These are phyloP conservation scores for Thalpophila matura DNA, from an alignment of 2,888 invertebrate species.

Conservation along the genomic window DNA sequence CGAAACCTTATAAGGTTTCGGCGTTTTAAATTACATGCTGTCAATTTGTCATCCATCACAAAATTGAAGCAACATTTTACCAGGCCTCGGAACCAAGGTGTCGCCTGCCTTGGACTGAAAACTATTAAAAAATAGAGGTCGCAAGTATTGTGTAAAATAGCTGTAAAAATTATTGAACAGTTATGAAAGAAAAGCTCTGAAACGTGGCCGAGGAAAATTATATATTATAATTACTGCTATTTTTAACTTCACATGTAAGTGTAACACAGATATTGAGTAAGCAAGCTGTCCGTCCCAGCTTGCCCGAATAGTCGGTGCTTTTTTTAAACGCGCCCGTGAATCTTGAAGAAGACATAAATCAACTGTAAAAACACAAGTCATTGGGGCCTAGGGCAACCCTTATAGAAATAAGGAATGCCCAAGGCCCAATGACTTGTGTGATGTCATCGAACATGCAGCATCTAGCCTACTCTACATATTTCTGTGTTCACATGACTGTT, in stretches of 20 bases:
- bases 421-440: too few relatives aligned
- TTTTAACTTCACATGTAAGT: neutral
- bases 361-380: too few relatives aligned
- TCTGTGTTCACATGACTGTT: too few relatives aligned
- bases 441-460: too few relatives aligned
- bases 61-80: conserved; percentile 14
- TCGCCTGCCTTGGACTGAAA: conserved; percentile 24
- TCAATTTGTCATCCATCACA: conserved; percentile 19
- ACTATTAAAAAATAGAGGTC: conserved; percentile 34
- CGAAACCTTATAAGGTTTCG: conserved; percentile 26
- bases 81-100: conserved; percentile 34
- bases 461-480: too few relatives aligned
- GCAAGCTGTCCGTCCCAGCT: too few relatives aligned
- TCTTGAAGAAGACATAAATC: too few relatives aligned
- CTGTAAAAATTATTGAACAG: conserved; percentile 20
- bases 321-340: too few relatives aligned
- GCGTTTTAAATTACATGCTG: conserved; percentile 34
- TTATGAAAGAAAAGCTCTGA: conserved; percentile 25
- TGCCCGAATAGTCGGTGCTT: too few relatives aligned
- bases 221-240: conserved; percentile 5
- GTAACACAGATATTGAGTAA: too few relatives aligned
- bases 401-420: too few relatives aligned
- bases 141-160: neutral
- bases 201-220: neutral
- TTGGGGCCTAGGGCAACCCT: too few relatives aligned